A percentile compares a stretch with the other conserved stretches of the same genome.
These are phyloP conservation scores for Mongoloraphidia duomilia DNA, from an alignment of 2,888 invertebrate genomes.

Conservation along the genomic window DNA sequence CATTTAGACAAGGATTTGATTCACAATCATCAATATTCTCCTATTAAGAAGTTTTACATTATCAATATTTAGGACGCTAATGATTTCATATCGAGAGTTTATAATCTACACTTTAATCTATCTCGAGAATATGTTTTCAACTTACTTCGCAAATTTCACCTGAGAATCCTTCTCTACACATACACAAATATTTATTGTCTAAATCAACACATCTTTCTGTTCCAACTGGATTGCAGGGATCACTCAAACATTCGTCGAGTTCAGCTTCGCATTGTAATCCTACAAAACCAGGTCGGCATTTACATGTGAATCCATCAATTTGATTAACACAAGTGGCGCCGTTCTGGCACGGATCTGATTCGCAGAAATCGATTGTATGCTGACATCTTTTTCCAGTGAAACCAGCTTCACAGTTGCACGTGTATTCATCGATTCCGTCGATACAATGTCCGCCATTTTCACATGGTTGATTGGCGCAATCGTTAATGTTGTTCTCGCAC, in stretches of 20 bases:
- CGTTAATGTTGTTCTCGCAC: constrained; percentile 85
- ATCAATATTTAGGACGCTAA: too few relatives aligned
- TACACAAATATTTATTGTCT: constrained; percentile 75
- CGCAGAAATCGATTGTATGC: constrained; percentile 85
- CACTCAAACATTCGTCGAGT: constrained; percentile 81
- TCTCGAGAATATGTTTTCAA: constrained; percentile 2
- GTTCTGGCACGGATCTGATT: constrained; percentile 80
- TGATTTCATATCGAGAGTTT: too few relatives aligned
- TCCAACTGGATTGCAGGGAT: constrained; percentile 81
- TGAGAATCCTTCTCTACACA: constrained; percentile 77
- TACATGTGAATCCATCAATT: constrained; percentile 80
- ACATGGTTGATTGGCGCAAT: constrained; percentile 80
- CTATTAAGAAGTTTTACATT: constrained; percentile 14
- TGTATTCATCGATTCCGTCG: constrained; percentile 70
- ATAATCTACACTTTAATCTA: neutral
- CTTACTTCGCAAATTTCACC: constrained; percentile 65
- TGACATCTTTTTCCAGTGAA: constrained; percentile 89
- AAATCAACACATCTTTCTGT: constrained; percentile 81
- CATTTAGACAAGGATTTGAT: constrained; percentile 73
- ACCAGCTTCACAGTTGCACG: constrained; percentile 85
- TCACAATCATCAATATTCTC: constrained; percentile 77
- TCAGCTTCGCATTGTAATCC: constrained; percentile 89
- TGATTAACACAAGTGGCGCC: constrained; percentile 79
- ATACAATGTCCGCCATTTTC: constrained; percentile 85
- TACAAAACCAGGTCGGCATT: constrained; percentile 84